Base-by-base conservation (phyloP, 64 coral and sea anemone genomes). In the Montipora sp. region DNA sequence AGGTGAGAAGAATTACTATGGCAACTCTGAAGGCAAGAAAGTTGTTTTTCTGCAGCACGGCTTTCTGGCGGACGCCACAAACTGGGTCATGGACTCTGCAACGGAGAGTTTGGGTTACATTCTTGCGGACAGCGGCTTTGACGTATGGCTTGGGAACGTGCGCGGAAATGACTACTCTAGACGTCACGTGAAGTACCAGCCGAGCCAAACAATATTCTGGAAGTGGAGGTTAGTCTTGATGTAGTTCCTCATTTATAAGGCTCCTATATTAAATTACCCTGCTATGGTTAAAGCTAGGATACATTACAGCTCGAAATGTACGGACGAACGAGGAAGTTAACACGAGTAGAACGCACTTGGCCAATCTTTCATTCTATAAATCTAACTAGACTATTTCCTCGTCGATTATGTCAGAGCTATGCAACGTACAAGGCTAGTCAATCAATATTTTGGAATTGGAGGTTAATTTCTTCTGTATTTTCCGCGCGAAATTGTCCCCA, bases 11-110 rank as follows among this genome's bases (percentile, higher is more conserved):
- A 45, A 20, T 15, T 47, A 58, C 75, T 27, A 27, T 5, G 59
- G 24, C 59, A 75, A 88, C 14, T 36, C 36, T 36, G 36, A 36
- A 2, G 18, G 48, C 2, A 95, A 95, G 65, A 89, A 89, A 16
- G 89, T 95, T 47, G 94, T 87, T 10, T 95, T 95, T 18, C 51
- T 91, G 18, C 89, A 91, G 47, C 89, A 91, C 16, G 89, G 89
- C 16, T 15, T 91, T 0, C 18, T 59, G 0, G 61, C 48, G 48
- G 89, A 91, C 51, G 61, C 50, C 3, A 91, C 89, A 5, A 91
- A 91, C 68, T 91, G 89, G 89, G 47, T 91, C 1, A 20, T 91
- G 21, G 70, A 91, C 47, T 21, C 47, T 8, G 59, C 78, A 0
- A 47, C 59, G n/a, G 61, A 91, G 3, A 91, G 89, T 23, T 77